A percentile compares a stretch with the other conserved stretches of the same genome.
Evolutionary conservation across 2,797 vertebrate genomes (phyloP).

Genomic region (Apodemus agrarius): DNA sequence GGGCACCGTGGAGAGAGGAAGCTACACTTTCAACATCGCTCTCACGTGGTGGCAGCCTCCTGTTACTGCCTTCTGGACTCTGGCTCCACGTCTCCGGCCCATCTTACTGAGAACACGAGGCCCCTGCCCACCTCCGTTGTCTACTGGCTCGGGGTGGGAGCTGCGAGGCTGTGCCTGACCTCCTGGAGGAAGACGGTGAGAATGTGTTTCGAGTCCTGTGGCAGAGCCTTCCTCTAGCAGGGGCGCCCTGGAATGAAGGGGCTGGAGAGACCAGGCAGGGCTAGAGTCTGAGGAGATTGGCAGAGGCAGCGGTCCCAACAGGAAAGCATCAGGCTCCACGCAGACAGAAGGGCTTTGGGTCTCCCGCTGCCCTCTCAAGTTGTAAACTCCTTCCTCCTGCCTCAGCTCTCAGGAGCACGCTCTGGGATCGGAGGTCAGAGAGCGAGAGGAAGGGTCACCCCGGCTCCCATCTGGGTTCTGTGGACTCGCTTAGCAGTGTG

Average conservation of each 20-base stretch:
- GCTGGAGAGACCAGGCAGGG: background rate
- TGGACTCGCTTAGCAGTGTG: background rate
- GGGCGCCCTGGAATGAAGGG: background rate
- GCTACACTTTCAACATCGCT: background rate
- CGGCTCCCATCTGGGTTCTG: fast-evolving
- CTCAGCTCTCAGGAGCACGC: background rate
- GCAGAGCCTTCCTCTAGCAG: background rate
- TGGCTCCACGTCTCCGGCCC: fast-evolving
- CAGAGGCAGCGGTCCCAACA: fast-evolving
- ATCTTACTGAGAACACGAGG: fast-evolving
- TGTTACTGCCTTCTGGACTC: fast-evolving
- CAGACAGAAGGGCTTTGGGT: background rate
- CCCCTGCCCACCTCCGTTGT: background rate
- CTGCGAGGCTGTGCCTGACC: background rate
- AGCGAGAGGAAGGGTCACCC: background rate
- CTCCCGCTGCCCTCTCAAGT: background rate
- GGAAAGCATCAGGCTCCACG: too few relatives aligned
- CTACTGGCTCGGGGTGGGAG: fast-evolving
- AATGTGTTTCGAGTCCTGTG: too few relatives aligned
- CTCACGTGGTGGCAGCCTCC: fast-evolving
- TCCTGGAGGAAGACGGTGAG: background rate
- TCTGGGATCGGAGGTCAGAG: background rate
- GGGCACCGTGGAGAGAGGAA: fast-evolving
- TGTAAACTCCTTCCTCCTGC: background rate
- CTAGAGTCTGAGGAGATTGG: background rate